Evolutionary conservation across 2,113 vertebrate species (phyloP), one percentile per base, ranked within the genome.

Genomic region (Alces alces): DNA sequence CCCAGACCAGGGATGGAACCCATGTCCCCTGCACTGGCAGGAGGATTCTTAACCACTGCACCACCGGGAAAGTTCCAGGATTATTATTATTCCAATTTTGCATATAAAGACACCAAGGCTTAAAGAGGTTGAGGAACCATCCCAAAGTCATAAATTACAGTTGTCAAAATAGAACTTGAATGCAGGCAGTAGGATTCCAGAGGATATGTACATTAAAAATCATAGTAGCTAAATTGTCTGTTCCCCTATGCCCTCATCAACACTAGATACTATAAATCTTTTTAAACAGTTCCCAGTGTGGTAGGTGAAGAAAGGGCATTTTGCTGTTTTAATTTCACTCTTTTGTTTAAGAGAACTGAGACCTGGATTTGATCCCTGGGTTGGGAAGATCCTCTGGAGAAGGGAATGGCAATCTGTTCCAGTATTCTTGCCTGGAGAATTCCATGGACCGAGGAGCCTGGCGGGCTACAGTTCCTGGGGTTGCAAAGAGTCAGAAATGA

Each of bases 271-370:
- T 92, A 87, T 55, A 57, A 79, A 30, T 36, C n/a, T 64, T 66
- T 91, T 83, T 47, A 54, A 95, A 97, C 78, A 76, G 57, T 54
- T 89, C 28, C 17, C 21, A 66, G 82, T 43, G 21, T 5, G 4
- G 28, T 85, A 86, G 43, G n/a, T 47, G 7, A 27, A 58, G 54
- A 92, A 80, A 90, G 50, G 28, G 2, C 30, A 86, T 54, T 47
- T 86, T 96, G 54, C 17, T 95, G 5, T 57, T 95, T 93, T 94
- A 28, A 89, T 96, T 94, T 94, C 39, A 82, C 73, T 84, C 17
- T 88, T 93, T 88, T 58, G 66, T 92, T 96, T 92, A 93, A 28
- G 57, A 93, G n/a, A 50, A 50, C 47, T 50, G 47, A 50, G 47
- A 50, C 47, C 47, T 50, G 47, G 47, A 50, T 50, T 50, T 50